Base-by-base conservation (phyloP, 2,888 invertebrate species). In the Melipona beecheii region DNA sequence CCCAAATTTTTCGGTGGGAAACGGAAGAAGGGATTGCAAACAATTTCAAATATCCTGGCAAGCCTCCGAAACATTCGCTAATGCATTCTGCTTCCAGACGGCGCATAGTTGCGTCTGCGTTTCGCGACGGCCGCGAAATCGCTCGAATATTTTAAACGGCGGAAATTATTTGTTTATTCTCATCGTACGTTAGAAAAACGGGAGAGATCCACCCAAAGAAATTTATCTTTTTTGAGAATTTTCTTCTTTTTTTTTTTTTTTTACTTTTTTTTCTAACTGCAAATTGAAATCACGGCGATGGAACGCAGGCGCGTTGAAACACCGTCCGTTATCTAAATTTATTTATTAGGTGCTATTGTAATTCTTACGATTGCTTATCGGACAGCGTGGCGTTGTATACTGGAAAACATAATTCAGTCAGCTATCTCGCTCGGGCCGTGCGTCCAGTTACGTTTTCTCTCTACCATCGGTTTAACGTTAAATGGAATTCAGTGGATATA, bases 301-400 rank as follows among this genome's bases (percentile, higher is more conserved):
- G 27, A 52, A 49, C 58, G 60, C 31, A 27, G 15, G 43, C 43
- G 43, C 31, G 75, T 62, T 76, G 71, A 81, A 78, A 65, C 75
- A 82, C 84, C 65, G 72, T 60, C 17, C 49, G 70, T 78, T 85
- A 85, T 87, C 78, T 83, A 73, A 85, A 78, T 83, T 81, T 87
- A 87, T 87, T 77, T 87, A 87, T 83, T 83, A 81, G 65, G 60
- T 62, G 77, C 76, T 66, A 74, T 85, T 87, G 70, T 82, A 86
- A 86, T 84, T 84, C 82, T 75, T 82, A 62, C 78, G 78, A 82
- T 87, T 78, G 81, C 82, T 83, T 87, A 87, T 87, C 87, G 83
- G 62, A 4, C 21, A n/a, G 1, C 71, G 24, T 66, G 66, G n/a
- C 50, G 54, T 66, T 64, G 69, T 49, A 36, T 56, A 66, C 79